phyloP scores from a whole-genome alignment of 2,797 vertebrate genomes.

The Gallirallus australis region DNA sequence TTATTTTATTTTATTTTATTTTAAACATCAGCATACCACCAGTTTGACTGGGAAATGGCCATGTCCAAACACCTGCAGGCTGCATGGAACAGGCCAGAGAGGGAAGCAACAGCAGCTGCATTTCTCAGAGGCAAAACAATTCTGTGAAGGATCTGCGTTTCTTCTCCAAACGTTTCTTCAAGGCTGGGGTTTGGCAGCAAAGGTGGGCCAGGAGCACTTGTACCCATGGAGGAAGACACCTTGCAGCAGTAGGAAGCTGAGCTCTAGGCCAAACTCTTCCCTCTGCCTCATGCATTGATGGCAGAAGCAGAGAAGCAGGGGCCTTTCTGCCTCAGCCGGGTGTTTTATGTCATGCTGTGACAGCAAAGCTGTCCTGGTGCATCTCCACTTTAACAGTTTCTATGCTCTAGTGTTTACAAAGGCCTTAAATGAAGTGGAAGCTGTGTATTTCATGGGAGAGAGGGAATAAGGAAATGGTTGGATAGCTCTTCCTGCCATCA shows the following conservation, averaged over 20 bases:
- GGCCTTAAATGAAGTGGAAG: not conserved
- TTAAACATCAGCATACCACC: conserved; percentile 35
- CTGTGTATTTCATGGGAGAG: not conserved
- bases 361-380: not conserved
- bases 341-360: not conserved
- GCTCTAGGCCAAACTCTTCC: not conserved
- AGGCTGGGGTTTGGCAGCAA: conserved; percentile 13
- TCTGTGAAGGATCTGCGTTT: not conserved
- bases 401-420: not conserved
- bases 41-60: not conserved
- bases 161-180: not conserved
- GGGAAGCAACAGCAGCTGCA: not conserved
- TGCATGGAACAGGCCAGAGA: not conserved
- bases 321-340: not conserved
- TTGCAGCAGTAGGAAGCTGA: not conserved
- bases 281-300: not conserved
- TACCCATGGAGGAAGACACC: not conserved
- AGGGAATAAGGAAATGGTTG: not conserved
- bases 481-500: fast-evolving
- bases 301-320: not conserved
- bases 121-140: not conserved
- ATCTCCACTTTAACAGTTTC: not conserved
- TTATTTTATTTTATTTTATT: conserved; percentile 43
- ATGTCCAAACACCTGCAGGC: conserved; percentile 47
- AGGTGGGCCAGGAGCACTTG: not conserved